Base-by-base conservation (phyloP, 1,140 invertebrate species). In the Luehdorfia chinensis region DNA sequence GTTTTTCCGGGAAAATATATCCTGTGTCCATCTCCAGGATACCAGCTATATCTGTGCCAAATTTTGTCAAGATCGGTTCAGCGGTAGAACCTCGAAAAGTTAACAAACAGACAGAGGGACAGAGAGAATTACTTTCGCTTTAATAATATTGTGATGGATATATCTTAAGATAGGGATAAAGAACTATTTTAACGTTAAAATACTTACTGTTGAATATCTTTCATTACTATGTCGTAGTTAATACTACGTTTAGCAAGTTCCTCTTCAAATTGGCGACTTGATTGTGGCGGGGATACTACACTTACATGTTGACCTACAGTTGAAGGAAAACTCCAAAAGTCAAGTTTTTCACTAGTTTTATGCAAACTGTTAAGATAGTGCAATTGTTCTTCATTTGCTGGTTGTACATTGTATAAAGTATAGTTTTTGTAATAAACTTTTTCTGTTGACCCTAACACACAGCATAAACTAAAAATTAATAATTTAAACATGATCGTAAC, bases 171-270 rank as follows among this genome's bases (percentile, higher is more conserved):
- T n/a, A n/a, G n/a, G n/a, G n/a, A n/a, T n/a, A n/a, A n/a, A n/a
- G n/a, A n/a, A n/a, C n/a, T n/a, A n/a, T n/a, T n/a, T n/a, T n/a
- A n/a, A n/a, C n/a, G n/a, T n/a, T n/a, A n/a, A n/a, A n/a, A 1
- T 47, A 79, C 77, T 80, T 62, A 85, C 81, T 75, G 50, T 54
- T 85, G 81, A 15, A 85, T 66, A 59, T 78, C 71, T 11, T 74
- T 54, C 7, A 76, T 9, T 55, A 70, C 66, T 4, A 81, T 11
- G 11, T 81, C 60, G 21, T 63, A 66, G 5, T 28, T 25, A 2
- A 85, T 70, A 14, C 51, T 68, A 0, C 62, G 58, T 43, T 73
- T 65, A 8, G 31, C 46, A 3, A 84, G 46, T 0, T 44, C 56
- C 31, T 73, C 36, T 53, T 75, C 67, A 32, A 85, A 63, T 4